Base-by-base conservation (phyloP, 1,140 invertebrate genomes). In the Paralvinella palmiformis region DNA sequence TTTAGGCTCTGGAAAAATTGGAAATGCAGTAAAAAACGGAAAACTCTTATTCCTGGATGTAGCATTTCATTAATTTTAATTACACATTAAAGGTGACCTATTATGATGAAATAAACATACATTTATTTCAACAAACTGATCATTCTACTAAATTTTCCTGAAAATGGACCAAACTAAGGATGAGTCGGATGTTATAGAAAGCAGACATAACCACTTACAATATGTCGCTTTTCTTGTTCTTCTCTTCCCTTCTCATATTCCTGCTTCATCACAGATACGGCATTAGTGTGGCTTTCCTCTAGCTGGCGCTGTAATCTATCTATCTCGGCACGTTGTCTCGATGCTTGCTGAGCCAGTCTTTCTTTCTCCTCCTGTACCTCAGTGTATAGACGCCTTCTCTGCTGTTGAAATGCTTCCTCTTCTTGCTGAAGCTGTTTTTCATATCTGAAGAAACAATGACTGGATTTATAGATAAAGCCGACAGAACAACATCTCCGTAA, bases 361-460 rank as follows among this genome's bases (percentile, higher is more conserved):
- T 80, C 77, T 53, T 80, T 80, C 70, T 81, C 80, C 44, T 81
- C 80, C 63, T 79, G 75, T 3, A 81, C 72, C 66, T 81, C 80
- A 13, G 69, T 52, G 65, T 80, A 71, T 29, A 81, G 62, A 5
- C 79, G 70, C 7, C 77, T 67, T 32, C 78, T 71, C 68, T 80
- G 75, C 50, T 76, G 72, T 57, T 80, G 76, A 58, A 75, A 79
- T 3, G 76, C 70, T 57, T 81, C 76, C 57, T 80, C 79, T 59
- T 81, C 79, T 41, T 79, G 75, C 64, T 79, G 77, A n/a, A 80
- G 32, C 52, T 79, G 77, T 60, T 81, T 81, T 66, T 81, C 79
- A 70, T 80, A 81, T 59, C 78, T 79, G 48, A 22, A 63, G 31
- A 57, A 48, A 13, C 29, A 59, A 10, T 44, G 22, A n/a, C n/a